Base-by-base conservation (phyloP, 2,888 invertebrate species). In the Drosophila tripunctata region DNA sequence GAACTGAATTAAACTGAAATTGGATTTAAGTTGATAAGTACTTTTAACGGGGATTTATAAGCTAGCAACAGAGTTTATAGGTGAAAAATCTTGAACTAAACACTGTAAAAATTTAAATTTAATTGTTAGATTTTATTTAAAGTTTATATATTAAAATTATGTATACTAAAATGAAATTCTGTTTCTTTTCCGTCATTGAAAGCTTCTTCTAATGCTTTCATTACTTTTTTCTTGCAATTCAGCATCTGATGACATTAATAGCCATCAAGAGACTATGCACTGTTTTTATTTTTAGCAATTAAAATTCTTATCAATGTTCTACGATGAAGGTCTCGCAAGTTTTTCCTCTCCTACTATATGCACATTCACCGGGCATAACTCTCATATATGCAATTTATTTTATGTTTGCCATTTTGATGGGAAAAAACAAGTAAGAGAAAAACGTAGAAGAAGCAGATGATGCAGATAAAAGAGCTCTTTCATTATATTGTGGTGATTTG, bases 401-500 rank as follows among this genome's bases (percentile, higher is more conserved):
- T 40, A 27, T 27, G 17, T 40, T 57, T 50, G 19, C 30, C 63
- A 72, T 44, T 51, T 44, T 64, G 70, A 63, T 68, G 27, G 17
- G 45, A 10, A 14, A 36, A 51, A 50, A 17, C 36, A 27, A 40
- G 30, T 14, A 6, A 8, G 40, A 40, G 41, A 22, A 12, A 43
- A 43, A 52, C 33, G 33, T 15, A 22, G 15, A 41, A 51, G 21
- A 19, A n/a, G 14, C 14, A 45, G 19, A 36, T n/a, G 15, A 27
- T 15, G 3, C 15, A 22, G 12, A 52, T 44, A 35, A 48, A 35
- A 55, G 33, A 40, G 41, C 58, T 45, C 44, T 64, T 66, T 45
- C 60, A 72, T 78, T 50, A 62, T 40, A 71, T 64, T 63, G 73
- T 70, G 41, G 44, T 82, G 75, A 86, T 79, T 86, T 76, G 87